Evolutionary conservation across 1,140 invertebrate species (phyloP), one percentile per base, ranked within the genome.

Genomic region (Eumaeus atala): DNA sequence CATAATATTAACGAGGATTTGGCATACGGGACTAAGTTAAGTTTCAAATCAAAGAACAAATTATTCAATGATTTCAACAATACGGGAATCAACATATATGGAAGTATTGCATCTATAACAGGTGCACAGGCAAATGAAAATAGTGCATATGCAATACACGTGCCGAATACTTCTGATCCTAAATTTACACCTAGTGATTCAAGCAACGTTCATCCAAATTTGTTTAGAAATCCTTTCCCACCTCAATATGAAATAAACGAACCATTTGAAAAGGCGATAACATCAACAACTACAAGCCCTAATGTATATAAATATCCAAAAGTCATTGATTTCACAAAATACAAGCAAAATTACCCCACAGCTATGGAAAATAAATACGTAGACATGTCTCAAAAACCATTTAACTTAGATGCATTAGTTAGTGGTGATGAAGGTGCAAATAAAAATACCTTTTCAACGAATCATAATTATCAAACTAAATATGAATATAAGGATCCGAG

Each of bases 251-350:
- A 59, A 42, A 40, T 44, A 1, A 14, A 47, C 34, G 40, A 42
- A 11, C 36, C 49, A 53, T 44, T 44, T 42, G 44, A 35, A 49
- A 49, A 49, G 56, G 18, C 48, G 0, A 28, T 28, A 2, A 49
- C 51, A 9, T 28, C 48, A n/a, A 37, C 62, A 4, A 40, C 58
- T 47, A 47, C 49, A 17, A 56, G 55, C 55, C 38, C 62, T 34
- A 62, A 58, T 61, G 44, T 58, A 16, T 53, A 74, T 12, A 80
- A 79, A 52, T 83, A 75, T 70, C 76, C 70, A 10, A 81, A 61
- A 67, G 72, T 84, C 5, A 57, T 83, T 34, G 83, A 86, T 64
- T 86, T 84, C 58, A 84, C 79, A 1, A 76, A 72, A 40, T 44
- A 69, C 35, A 77, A 77, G 48, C 66, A 68, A 51, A 69, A 66